These are phyloP conservation scores for Gallinago nigripennis DNA, from an alignment of 2,797 vertebrate species.

Conservation along the genomic window DNA sequence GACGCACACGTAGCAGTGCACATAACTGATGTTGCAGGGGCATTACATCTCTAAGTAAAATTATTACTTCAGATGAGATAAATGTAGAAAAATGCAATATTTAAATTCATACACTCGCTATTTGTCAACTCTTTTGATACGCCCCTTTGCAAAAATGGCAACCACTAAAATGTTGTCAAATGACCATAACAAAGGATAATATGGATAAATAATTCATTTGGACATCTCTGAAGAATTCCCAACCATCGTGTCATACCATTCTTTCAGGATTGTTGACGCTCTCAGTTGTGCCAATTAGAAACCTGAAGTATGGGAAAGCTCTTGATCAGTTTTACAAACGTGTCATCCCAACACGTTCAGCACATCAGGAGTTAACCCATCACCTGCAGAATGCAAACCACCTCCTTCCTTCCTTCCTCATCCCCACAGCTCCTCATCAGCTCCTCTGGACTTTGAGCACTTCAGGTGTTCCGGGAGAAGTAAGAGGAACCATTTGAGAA, in stretches of 20 bases:
- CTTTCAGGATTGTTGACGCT: not conserved
- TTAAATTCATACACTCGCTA: not conserved
- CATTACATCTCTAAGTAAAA: not conserved
- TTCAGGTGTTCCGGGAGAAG: not conserved
- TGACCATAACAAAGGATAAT: not conserved
- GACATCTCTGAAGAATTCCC: not conserved
- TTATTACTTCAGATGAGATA: not conserved
- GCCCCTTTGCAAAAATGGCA: not conserved
- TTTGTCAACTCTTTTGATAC: not conserved
- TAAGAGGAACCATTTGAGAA: not conserved
- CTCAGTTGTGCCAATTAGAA: not conserved
- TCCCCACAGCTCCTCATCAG: not conserved
- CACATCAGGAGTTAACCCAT: not conserved
- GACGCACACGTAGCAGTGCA: not conserved
- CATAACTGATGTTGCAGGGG: not conserved
- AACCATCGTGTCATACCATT: rapidly evolving
- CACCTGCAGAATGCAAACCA: not conserved
- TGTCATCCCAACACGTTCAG: not conserved
- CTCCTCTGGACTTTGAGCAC: not conserved
- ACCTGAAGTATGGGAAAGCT: not conserved
- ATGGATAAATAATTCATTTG: not conserved
- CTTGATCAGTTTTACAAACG: not conserved
- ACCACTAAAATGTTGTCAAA: not conserved
- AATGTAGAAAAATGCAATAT: not conserved
- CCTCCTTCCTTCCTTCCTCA: not conserved